phyloP scores from a whole-genome alignment of 2,888 invertebrate species.

The Polietes domitor region DNA sequence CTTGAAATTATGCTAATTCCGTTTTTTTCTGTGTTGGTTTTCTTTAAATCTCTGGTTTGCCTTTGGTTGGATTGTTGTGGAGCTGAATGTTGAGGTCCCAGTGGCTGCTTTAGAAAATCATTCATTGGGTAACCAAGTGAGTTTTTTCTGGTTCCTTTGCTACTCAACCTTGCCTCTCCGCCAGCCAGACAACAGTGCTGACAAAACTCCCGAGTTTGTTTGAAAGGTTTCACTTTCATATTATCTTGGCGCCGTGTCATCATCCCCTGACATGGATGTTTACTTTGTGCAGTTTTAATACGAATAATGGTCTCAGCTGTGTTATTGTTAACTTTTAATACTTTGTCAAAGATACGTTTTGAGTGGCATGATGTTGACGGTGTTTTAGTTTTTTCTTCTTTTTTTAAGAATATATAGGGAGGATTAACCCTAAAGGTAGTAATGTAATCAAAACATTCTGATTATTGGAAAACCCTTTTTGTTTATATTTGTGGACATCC shows the following conservation, averaged over 20 bases:
- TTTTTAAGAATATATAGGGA: too few species aligned
- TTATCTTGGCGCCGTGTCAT: background rate
- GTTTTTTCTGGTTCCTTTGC: background rate
- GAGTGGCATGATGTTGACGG: conserved; percentile 12
- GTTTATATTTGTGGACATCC: too few species aligned
- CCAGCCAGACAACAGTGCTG: background rate
- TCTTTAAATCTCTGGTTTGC: conserved; percentile 11
- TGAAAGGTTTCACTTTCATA: conserved; percentile 35
- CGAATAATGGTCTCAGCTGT: conserved; percentile 33
- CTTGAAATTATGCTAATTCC: conserved; percentile 21
- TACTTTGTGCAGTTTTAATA: conserved; percentile 42
- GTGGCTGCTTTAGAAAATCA: background rate
- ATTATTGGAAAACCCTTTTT: too few species aligned
- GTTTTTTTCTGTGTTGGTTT: background rate
- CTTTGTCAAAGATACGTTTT: conserved; percentile 19
- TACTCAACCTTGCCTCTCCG: background rate
- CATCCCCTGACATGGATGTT: background rate
- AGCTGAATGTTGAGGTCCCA: background rate
- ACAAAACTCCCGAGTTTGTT: background rate
- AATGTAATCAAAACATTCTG: too few species aligned
- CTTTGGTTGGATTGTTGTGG: background rate
- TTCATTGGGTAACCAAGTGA: conserved; percentile 23
- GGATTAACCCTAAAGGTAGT: too few species aligned
- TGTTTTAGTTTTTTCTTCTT: too few species aligned
- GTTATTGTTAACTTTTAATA: conserved; percentile 38